Conservation (phyloP, 2,888 invertebrate genomes). For the Branchipolynoe longqiensis region DNA sequence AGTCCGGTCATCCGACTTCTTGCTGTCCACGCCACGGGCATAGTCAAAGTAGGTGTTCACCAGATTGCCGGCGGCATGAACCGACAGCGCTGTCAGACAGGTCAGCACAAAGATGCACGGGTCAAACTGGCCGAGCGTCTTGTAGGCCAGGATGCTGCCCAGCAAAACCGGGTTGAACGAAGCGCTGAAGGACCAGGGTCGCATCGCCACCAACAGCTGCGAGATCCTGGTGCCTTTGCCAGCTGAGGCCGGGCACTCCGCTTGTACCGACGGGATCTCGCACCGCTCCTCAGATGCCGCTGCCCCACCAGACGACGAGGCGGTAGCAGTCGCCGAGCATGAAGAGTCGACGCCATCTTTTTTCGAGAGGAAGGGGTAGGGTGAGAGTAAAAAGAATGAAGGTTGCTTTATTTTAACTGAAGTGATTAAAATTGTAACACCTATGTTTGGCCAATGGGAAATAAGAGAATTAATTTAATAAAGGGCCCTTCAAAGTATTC, state of each 20-base stretch:
- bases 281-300: slow-evolving; percentile 27
- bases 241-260: not conserved
- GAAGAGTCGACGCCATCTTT: too few species aligned
- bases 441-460: too few species aligned
- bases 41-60: slow-evolving; percentile 98
- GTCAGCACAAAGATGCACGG: slow-evolving; percentile 88
- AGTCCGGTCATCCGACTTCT: slow-evolving; percentile 91
- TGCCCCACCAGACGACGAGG: not conserved
- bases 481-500: too few species aligned
- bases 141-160: slow-evolving; percentile 94
- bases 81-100: slow-evolving; percentile 92
- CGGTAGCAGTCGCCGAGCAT: not conserved
- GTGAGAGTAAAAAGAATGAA: too few species aligned
- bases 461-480: too few species aligned
- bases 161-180: slow-evolving; percentile 94
- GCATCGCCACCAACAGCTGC: slow-evolving; percentile 85
- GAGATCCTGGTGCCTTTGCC: not conserved
- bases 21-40: slow-evolving; percentile 94
- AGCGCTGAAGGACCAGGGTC: slow-evolving; percentile 96
- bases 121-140: slow-evolving; percentile 88
- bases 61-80: slow-evolving; percentile 97
- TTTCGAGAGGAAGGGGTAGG: too few species aligned
- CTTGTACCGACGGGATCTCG: slow-evolving; percentile 16
- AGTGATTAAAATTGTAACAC: not conserved
- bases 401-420: not conserved